phyloP scores from a whole-genome alignment of 2,888 invertebrate species.

The Lasioglossum pauxillum region DNA sequence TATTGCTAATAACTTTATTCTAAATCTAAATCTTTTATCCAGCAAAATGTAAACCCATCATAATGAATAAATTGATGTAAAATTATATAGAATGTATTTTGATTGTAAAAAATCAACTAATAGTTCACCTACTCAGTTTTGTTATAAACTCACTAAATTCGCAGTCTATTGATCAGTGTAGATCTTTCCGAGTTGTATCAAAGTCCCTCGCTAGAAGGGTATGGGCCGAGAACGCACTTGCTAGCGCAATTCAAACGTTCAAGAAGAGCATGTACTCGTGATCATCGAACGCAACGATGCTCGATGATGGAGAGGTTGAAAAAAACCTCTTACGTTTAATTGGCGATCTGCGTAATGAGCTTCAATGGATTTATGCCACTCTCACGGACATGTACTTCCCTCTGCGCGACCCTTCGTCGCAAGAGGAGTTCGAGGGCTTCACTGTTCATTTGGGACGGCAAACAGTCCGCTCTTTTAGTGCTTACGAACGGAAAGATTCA shows the following conservation, averaged over 20 bases:
- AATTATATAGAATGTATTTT: no score
- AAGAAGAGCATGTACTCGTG: slow-evolving; percentile 27
- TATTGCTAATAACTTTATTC: no score
- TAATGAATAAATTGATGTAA: no score
- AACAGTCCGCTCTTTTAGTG: slow-evolving; percentile 32
- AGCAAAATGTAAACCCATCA: no score
- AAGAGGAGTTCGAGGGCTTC: slow-evolving; percentile 44
- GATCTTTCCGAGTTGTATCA: no score
- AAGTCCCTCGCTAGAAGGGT: no score
- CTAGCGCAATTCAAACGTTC: neutral
- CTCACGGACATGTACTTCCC: slow-evolving; percentile 33
- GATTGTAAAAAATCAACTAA: no score
- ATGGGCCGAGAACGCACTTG: neutral
- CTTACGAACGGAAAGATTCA: neutral
- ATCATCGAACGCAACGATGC: slow-evolving; percentile 41
- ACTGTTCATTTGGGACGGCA: slow-evolving; percentile 33
- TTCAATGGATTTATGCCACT: slow-evolving; percentile 53
- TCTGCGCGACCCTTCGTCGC: slow-evolving; percentile 27
- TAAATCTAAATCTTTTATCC: no score
- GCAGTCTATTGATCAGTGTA: no score
- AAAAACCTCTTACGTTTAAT: slow-evolving; percentile 68
- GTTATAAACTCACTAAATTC: no score
- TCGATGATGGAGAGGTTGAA: slow-evolving; percentile 41
- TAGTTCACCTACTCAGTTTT: no score
- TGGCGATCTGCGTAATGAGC: slow-evolving; percentile 70